phyloP scores from a whole-genome alignment of 2,888 invertebrate species.

The Rhogogaster chlorosoma region DNA sequence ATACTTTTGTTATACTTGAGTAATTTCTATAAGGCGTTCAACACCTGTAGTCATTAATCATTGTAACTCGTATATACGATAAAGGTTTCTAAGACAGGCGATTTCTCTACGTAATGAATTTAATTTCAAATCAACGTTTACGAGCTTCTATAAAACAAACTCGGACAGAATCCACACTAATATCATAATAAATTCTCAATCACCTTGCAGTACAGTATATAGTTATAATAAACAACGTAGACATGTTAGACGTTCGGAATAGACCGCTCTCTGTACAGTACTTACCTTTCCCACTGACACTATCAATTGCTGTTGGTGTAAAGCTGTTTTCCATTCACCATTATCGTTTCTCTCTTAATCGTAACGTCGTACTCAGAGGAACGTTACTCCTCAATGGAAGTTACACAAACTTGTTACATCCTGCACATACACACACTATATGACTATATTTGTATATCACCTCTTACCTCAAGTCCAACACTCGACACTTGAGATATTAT shows the following conservation, averaged over 20 bases:
- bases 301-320: constrained; percentile 45
- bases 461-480: background rate
- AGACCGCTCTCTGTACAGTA: constrained; percentile 1
- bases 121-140: background rate
- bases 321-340: constrained; percentile 43
- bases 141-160: background rate
- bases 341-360: constrained; percentile 48
- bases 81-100: background rate
- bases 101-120: background rate
- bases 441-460: constrained; percentile 8
- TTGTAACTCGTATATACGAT: background rate
- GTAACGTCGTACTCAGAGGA: constrained; percentile 3
- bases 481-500: background rate
- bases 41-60: constrained; percentile 27
- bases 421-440: background rate
- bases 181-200: constrained; percentile 1
- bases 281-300: constrained; percentile 27
- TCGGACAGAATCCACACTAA: background rate
- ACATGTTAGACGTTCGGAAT: background rate
- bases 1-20: background rate
- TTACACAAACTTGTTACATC: constrained; percentile 37
- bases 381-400: constrained; percentile 35
- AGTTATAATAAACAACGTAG: background rate
- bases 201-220: background rate
- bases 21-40: background rate